phyloP scores from a whole-genome alignment of 1,140 invertebrate species.

The Drosophila obscura region DNA sequence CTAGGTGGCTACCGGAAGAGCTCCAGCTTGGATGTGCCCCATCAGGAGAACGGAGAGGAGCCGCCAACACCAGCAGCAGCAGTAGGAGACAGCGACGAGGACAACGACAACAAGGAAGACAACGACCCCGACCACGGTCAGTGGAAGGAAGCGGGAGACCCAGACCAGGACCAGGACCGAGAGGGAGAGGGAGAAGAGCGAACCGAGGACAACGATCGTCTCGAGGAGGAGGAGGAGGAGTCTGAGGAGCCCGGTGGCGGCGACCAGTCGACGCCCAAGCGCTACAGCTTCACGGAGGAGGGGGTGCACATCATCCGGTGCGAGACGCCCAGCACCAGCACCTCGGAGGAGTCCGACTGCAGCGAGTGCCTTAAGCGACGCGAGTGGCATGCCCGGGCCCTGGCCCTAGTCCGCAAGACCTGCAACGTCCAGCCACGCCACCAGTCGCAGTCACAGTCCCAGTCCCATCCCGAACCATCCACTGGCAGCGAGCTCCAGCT shows the following conservation, averaged over 20 bases:
- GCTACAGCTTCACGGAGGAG: constrained; percentile 88
- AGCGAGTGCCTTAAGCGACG: constrained; percentile 82
- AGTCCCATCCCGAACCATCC: constrained; percentile 11
- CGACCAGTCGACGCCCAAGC: constrained; percentile 85
- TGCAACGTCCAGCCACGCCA: constrained; percentile 83
- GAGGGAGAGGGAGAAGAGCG: neutral
- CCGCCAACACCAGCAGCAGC: constrained; percentile 7
- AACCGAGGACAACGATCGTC: neutral
- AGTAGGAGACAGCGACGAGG: constrained; percentile 13
- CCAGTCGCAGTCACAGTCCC: constrained; percentile 18
- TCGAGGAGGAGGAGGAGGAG: constrained; percentile 15
- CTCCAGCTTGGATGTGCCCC: constrained; percentile 88
- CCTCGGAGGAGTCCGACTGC: constrained; percentile 83
- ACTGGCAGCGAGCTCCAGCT: constrained; percentile 60
- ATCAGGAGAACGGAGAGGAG: constrained; percentile 79
- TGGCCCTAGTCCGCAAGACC: constrained; percentile 79
- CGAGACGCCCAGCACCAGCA: constrained; percentile 80
- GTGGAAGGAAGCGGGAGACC: neutral
- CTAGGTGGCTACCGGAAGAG: constrained; percentile 85
- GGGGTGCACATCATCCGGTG: constrained; percentile 85
- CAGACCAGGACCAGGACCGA: no score
- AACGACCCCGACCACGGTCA: constrained; percentile 10
- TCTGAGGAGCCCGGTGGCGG: constrained; percentile 9
- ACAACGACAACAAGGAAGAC: neutral
- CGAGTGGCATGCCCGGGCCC: constrained; percentile 81